Evolutionary conservation across 2,888 invertebrate species (phyloP).

Genomic region (Drosophila putrida): DNA sequence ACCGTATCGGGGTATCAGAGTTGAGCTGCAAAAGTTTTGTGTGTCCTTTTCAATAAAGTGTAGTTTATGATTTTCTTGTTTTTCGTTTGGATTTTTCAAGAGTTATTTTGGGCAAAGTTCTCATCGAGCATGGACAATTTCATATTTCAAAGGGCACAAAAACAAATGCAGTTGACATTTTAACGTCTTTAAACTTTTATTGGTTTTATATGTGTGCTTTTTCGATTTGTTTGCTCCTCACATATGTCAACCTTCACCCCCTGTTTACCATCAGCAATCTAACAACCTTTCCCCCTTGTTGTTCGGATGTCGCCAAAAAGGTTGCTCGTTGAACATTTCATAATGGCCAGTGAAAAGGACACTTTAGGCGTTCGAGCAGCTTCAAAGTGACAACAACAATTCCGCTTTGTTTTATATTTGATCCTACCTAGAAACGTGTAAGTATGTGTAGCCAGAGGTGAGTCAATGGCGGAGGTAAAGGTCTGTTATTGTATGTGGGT

Average conservation of each 20-base stretch:
- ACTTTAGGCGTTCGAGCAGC: slow-evolving; percentile 66
- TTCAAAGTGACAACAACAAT: slow-evolving; percentile 68
- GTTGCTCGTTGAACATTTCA: slow-evolving; percentile 55
- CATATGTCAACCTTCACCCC: slow-evolving; percentile 4
- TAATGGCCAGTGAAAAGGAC: slow-evolving; percentile 70
- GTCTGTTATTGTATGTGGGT: slow-evolving; percentile 27
- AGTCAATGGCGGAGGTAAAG: slow-evolving; percentile 10
- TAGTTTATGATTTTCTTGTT: slow-evolving; percentile 52
- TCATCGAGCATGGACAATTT: slow-evolving; percentile 51
- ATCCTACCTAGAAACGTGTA: slow-evolving; percentile 49
- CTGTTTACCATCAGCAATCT: background rate
- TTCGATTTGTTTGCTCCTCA: slow-evolving; percentile 59
- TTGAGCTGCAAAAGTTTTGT: slow-evolving; percentile 37
- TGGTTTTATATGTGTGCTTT: slow-evolving; percentile 52
- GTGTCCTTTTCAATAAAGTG: slow-evolving; percentile 56
- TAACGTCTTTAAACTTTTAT: slow-evolving; percentile 75
- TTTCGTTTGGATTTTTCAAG: slow-evolving; percentile 23
- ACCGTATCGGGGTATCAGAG: slow-evolving; percentile 18
- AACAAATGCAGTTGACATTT: slow-evolving; percentile 78
- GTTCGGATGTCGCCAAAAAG: slow-evolving; percentile 40
- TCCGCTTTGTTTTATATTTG: slow-evolving; percentile 67
- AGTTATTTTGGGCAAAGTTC: slow-evolving; percentile 43
- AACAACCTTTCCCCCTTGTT: background rate
- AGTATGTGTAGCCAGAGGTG: slow-evolving; percentile 3
- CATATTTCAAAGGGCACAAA: slow-evolving; percentile 72